Evolutionary conservation across 2,113 vertebrate species (phyloP).

Genomic region (Sinocyclocheilus grahami): DNA sequence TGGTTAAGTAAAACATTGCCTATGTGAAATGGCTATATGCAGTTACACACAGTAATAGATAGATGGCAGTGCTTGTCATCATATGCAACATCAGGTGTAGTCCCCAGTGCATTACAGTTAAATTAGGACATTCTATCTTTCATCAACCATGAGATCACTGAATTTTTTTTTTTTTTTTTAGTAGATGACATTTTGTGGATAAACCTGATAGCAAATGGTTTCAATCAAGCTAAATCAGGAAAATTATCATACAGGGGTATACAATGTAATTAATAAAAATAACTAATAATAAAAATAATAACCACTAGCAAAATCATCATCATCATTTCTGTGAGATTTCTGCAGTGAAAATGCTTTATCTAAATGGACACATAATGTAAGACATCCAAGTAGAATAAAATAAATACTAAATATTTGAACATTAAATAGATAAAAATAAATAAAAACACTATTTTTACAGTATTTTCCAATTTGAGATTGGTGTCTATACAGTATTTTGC

Average conservation of each 20-base stretch:
- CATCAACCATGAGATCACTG: conserved; percentile 12
- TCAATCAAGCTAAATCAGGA: conserved; percentile 8
- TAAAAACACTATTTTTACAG: no score
- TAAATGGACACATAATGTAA: not conserved
- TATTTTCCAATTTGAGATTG: no score
- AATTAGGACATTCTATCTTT: conserved; percentile 34
- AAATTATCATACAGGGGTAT: not conserved
- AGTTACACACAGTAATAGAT: conserved; percentile 55
- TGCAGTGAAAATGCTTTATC: not conserved
- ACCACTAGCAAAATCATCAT: not conserved
- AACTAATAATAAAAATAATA: not conserved
- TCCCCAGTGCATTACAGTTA: conserved; percentile 12
- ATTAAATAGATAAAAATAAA: no score
- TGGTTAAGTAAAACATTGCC: not conserved
- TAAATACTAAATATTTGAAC: not conserved
- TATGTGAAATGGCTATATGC: conserved; percentile 26
- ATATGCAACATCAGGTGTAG: conserved; percentile 18
- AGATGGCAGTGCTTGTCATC: conserved; percentile 71
- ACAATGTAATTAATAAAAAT: not conserved
- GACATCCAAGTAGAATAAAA: not conserved
- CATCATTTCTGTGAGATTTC: no score
- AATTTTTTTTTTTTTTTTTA: not conserved
- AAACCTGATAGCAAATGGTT: conserved; percentile 1
- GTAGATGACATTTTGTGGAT: conserved; percentile 18
- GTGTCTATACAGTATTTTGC: no score